These are phyloP conservation scores for Pipistrellus nathusii DNA, from an alignment of 2,797 vertebrate genomes.

Conservation along the genomic window DNA sequence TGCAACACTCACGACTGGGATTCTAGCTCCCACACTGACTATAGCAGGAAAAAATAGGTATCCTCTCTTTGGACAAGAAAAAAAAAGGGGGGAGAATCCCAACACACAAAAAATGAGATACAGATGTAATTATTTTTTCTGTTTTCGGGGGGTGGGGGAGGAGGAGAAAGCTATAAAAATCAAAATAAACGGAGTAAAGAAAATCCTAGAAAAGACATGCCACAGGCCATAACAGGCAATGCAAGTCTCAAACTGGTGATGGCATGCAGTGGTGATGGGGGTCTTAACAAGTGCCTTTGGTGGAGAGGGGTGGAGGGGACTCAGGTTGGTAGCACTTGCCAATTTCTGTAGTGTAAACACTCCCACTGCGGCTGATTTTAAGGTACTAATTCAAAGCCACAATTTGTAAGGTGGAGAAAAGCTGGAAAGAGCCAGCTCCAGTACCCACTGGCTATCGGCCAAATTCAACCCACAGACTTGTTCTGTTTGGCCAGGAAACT, in stretches of 20 bases:
- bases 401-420: not conserved
- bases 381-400: not conserved
- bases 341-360: slow-evolving; percentile 32
- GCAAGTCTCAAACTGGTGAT: not conserved
- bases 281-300: not conserved
- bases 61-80: not conserved
- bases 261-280: not conserved
- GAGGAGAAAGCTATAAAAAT: not conserved
- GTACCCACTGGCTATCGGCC: slow-evolving; percentile 47
- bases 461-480: slow-evolving; percentile 71
- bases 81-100: not conserved
- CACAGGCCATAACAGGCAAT: not conserved
- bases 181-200: slow-evolving; percentile 6
- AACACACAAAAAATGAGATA: not conserved
- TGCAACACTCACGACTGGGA: not conserved
- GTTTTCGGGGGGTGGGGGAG: not conserved
- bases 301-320: not conserved
- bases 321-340: not conserved
- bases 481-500: slow-evolving; percentile 75
- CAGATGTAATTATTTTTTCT: not conserved
- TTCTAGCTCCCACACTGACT: not conserved
- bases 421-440: slow-evolving; percentile 46
- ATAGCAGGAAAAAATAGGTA: not conserved
- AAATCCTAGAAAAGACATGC: slow-evolving; percentile 18
- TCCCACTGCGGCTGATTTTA: not conserved